Percentiles rank a stretch among this genome's conserved stretches.
These are phyloP conservation scores for Drosophila rellima DNA, from an alignment of 2,888 invertebrate species.

Conservation along the genomic window DNA sequence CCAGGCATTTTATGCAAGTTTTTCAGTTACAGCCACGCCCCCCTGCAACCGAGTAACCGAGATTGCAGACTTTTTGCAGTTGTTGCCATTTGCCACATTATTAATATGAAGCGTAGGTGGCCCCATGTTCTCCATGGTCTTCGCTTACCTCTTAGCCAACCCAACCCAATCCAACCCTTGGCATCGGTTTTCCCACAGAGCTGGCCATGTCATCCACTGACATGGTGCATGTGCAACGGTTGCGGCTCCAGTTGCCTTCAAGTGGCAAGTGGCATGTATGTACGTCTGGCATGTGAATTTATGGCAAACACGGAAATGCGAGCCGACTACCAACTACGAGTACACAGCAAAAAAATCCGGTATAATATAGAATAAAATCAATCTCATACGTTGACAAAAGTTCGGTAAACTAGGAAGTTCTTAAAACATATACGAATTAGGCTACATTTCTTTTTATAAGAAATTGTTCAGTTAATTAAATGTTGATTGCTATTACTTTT, in stretches of 20 bases:
- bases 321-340: conserved; percentile 29
- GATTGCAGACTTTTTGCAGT: conserved; percentile 7
- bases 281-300: conserved; percentile 61
- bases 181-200: conserved; percentile 11
- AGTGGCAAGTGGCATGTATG: conserved; percentile 39
- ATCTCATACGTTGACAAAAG: too few species aligned
- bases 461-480: too few species aligned
- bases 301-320: conserved; percentile 74
- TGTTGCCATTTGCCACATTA: conserved; percentile 52
- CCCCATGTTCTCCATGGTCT: conserved; percentile 5
- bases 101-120: conserved; percentile 56
- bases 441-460: too few species aligned
- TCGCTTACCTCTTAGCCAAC: too few species aligned
- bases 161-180: neutral
- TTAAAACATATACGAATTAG: too few species aligned
- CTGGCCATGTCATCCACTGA: conserved; percentile 47
- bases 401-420: too few species aligned
- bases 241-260: conserved; percentile 48
- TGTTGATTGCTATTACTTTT: too few species aligned
- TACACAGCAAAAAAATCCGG: too few species aligned
- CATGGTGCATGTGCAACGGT: conserved; percentile 50
- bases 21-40: conserved; percentile 3
- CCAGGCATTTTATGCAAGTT: conserved; percentile 46
- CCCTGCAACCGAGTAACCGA: conserved; percentile 8
- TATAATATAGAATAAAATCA: too few species aligned